Evolutionary conservation across 92 coral and sea anemone genomes (phyloP).

Genomic region (Blastomussa wellsi): DNA sequence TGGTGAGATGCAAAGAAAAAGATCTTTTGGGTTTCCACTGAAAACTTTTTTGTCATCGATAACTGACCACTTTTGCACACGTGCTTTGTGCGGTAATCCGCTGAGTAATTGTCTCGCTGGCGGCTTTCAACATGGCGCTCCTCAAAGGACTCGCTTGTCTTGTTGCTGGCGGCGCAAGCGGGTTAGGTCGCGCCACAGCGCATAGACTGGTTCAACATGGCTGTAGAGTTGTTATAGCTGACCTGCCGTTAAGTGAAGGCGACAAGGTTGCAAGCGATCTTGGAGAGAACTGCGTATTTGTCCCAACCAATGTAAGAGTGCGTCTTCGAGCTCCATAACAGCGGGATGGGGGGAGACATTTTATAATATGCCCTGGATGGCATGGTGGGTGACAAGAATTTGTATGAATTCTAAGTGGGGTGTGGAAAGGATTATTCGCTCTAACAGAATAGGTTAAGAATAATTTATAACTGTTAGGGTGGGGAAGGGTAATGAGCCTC

Average conservation of each 20-base stretch:
- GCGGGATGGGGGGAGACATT: background rate
- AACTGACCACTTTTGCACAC: slow-evolving; percentile 42
- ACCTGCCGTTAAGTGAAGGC: slow-evolving; percentile 74
- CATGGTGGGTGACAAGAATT: too few relatives aligned
- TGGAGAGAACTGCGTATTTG: slow-evolving; percentile 77
- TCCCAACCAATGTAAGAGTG: slow-evolving; percentile 77
- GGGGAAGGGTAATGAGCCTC: too few relatives aligned
- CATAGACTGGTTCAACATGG: slow-evolving; percentile 69
- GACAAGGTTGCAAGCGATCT: slow-evolving; percentile 65
- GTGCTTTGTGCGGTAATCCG: slow-evolving; percentile 13
- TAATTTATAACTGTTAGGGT: too few relatives aligned
- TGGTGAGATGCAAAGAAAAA: background rate
- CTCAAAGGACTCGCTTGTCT: slow-evolving; percentile 62
- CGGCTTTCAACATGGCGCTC: slow-evolving; percentile 12
- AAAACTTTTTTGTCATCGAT: background rate
- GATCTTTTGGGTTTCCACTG: background rate
- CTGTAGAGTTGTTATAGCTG: slow-evolving; percentile 81
- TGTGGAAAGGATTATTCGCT: background rate
- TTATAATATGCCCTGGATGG: too few relatives aligned
- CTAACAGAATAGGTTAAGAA: too few relatives aligned
- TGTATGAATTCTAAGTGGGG: background rate
- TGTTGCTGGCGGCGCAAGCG: slow-evolving; percentile 91
- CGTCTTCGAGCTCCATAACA: too few relatives aligned
- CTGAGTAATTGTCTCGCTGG: slow-evolving; percentile 12
- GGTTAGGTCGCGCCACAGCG: slow-evolving; percentile 87